phyloP scores from a whole-genome alignment of 2,797 vertebrate species.

The Amazonetta brasiliensis region DNA sequence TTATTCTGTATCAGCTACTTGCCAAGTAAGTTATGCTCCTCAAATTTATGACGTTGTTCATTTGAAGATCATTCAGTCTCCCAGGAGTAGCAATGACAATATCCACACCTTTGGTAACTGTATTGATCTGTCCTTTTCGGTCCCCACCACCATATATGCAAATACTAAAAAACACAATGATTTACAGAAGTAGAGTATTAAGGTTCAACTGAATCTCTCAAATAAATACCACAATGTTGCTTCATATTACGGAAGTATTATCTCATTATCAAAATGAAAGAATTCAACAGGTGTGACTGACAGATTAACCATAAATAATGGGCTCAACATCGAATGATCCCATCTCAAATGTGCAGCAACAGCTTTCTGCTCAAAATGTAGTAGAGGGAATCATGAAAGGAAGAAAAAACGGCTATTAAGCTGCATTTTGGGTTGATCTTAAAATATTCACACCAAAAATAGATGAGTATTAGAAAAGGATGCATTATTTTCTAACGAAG shows the following conservation, averaged over 20 bases:
- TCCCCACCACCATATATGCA: constrained; percentile 96
- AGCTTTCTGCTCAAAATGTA: background rate
- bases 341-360: background rate
- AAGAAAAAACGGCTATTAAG: background rate
- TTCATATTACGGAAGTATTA: background rate
- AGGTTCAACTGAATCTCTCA: background rate
- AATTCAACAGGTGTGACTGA: background rate
- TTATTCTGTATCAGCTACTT: constrained; percentile 30
- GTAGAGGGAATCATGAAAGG: background rate
- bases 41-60: constrained; percentile 92
- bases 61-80: constrained; percentile 93
- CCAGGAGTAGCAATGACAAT: constrained; percentile 98
- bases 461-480: background rate
- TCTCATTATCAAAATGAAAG: background rate
- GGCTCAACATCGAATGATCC: background rate
- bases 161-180: constrained; percentile 80
- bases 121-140: constrained; percentile 86
- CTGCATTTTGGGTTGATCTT: background rate
- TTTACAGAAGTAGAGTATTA: background rate
- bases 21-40: constrained; percentile 93
- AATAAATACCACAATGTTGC: background rate
- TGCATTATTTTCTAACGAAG: background rate
- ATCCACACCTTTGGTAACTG: constrained; percentile 89
- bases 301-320: background rate
- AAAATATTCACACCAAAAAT: background rate